Conservation (phyloP, 2,888 invertebrate genomes). For the Tuta absoluta region DNA sequence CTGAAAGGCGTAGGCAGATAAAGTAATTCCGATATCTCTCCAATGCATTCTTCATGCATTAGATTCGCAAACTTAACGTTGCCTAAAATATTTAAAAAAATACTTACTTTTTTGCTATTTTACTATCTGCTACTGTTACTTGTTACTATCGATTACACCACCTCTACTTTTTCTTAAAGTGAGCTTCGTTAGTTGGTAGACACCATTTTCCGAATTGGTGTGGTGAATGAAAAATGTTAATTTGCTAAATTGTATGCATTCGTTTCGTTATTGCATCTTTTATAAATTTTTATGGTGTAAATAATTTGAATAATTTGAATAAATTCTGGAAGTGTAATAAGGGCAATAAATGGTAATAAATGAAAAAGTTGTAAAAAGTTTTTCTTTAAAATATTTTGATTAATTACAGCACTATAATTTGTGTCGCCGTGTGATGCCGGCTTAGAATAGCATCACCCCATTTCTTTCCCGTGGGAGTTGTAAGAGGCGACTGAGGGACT, state of each 20-base stretch:
- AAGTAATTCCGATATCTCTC: too few relatives aligned
- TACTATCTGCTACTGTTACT: neutral
- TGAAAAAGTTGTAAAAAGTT: neutral
- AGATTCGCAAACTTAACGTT: too few relatives aligned
- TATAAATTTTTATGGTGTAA: neutral
- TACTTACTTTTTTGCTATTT: neutral
- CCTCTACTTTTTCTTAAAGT: neutral
- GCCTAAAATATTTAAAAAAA: too few relatives aligned
- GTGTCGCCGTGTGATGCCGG: too few relatives aligned
- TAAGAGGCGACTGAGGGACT: too few relatives aligned
- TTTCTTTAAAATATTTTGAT: neutral
- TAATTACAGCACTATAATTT: too few relatives aligned
- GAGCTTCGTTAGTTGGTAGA: constrained; percentile 3
- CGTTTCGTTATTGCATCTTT: neutral
- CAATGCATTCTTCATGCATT: too few relatives aligned
- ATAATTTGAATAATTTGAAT: neutral
- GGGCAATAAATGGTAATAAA: too few relatives aligned
- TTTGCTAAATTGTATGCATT: constrained; percentile 1
- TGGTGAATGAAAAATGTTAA: constrained; percentile 14
- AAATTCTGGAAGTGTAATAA: neutral
- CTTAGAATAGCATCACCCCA: too few relatives aligned
- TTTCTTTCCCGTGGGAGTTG: too few relatives aligned
- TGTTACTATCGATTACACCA: neutral
- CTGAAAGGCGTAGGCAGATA: too few relatives aligned
- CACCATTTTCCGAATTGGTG: constrained; percentile 18